Conservation (phyloP, 2,113 vertebrate genomes). For the Arvicanthis niloticus region DNA sequence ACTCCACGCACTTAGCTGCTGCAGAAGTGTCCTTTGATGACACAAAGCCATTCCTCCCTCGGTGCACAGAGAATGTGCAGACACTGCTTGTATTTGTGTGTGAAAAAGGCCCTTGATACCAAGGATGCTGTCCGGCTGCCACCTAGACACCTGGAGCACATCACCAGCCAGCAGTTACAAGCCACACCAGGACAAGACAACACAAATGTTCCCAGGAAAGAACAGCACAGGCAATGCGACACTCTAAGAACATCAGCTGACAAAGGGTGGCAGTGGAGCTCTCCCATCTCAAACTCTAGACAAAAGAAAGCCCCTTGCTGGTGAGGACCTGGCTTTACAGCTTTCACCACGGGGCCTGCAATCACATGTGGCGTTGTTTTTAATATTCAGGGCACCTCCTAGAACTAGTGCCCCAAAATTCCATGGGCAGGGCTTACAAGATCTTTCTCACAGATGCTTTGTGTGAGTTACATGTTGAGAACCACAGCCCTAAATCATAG, state of each 20-base stretch:
- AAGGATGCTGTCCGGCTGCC: background rate
- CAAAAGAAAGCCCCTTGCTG: background rate
- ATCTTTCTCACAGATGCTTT: background rate
- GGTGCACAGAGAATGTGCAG: background rate
- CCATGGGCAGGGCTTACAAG: background rate
- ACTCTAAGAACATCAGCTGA: background rate
- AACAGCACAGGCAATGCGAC: background rate
- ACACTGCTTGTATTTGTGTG: background rate
- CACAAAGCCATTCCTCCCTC: background rate
- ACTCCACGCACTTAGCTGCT: background rate
- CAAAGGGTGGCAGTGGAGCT: background rate
- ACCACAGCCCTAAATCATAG: background rate
- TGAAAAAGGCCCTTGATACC: background rate
- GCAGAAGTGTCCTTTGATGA: background rate
- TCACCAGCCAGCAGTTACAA: background rate
- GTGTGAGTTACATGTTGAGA: constrained; percentile 12
- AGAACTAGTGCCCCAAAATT: background rate
- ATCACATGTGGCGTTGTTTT: background rate
- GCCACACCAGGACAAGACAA: background rate
- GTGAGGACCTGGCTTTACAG: fast-evolving
- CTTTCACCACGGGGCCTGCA: background rate
- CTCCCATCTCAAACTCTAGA: background rate
- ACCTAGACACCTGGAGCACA: background rate
- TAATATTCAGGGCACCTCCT: background rate
- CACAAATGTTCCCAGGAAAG: background rate